Conservation (phyloP, 2,797 vertebrate genomes). For the Scolopax rusticola region DNA sequence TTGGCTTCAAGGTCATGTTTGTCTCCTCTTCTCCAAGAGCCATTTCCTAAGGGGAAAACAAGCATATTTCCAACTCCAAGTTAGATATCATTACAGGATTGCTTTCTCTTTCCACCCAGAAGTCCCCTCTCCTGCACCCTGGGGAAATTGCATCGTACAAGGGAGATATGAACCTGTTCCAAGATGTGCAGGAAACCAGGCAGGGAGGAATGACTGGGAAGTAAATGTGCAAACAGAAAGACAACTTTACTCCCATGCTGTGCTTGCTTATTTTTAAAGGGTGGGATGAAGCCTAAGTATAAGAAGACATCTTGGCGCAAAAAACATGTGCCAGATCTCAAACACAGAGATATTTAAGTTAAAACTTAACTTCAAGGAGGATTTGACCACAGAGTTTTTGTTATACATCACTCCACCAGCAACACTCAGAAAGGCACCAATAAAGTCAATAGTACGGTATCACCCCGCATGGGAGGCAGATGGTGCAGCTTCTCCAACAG, state of each 20-base stretch:
- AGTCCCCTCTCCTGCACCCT: background rate
- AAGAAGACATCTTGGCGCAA: background rate
- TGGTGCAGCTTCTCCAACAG: background rate
- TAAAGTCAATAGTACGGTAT: background rate
- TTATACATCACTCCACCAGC: background rate
- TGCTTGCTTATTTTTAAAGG: background rate
- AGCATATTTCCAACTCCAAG: conserved; percentile 71
- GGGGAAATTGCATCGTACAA: background rate
- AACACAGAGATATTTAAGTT: background rate
- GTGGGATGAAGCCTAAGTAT: background rate
- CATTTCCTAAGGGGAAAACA: conserved; percentile 87
- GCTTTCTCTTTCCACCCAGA: conserved; percentile 8
- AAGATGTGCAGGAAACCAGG: background rate
- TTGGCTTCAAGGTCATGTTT: conserved; percentile 91
- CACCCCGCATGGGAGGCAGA: background rate
- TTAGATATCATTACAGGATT: conserved; percentile 25
- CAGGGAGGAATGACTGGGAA: background rate
- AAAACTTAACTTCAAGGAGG: background rate
- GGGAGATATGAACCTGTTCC: background rate
- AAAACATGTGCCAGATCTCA: background rate
- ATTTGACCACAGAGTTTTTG: background rate
- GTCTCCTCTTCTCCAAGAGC: conserved; percentile 95
- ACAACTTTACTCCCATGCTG: background rate
- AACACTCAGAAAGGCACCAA: background rate
- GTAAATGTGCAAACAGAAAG: background rate